Evolutionary conservation across 2,113 vertebrate species (phyloP).

Genomic region (Triplophysa siluroides): DNA sequence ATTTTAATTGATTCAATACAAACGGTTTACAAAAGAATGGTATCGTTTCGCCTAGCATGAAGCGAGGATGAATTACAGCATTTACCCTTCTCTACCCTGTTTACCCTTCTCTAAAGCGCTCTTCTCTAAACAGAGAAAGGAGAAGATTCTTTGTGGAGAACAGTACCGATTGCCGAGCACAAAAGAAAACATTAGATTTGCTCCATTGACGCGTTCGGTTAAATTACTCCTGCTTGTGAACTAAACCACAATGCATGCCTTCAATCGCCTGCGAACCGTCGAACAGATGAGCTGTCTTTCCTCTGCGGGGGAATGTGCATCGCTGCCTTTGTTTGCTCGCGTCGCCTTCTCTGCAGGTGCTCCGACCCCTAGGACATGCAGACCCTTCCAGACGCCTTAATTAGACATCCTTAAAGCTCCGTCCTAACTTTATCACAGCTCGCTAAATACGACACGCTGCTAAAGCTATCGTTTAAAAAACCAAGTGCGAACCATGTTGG

Average conservation of each 20-base stretch:
- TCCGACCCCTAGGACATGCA: conserved; percentile 37
- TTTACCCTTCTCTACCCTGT: background rate
- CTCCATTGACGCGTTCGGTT: conserved; percentile 18
- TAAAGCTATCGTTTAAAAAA: conserved; percentile 5
- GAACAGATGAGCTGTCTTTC: conserved; percentile 33
- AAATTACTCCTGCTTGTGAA: conserved; percentile 31
- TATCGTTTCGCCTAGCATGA: background rate
- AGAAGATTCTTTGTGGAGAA: conserved; percentile 9
- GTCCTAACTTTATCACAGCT: conserved; percentile 19
- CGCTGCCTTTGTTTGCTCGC: background rate
- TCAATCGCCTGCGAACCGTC: conserved; percentile 6
- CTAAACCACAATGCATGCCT: conserved; percentile 19
- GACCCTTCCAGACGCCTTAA: conserved; percentile 58
- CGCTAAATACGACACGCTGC: conserved; percentile 19
- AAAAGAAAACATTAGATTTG: conserved; percentile 37
- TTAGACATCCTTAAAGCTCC: conserved; percentile 48
- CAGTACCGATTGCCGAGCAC: background rate
- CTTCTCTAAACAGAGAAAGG: background rate
- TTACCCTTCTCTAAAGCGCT: conserved; percentile 17
- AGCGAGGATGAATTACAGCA: background rate
- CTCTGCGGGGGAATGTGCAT: background rate
- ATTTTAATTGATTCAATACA: too few relatives aligned
- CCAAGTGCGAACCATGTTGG: background rate
- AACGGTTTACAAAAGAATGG: background rate
- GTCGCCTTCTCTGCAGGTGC: conserved; percentile 29